Conservation (phyloP, 2,113 vertebrate species). For the Lasiurus borealis region DNA sequence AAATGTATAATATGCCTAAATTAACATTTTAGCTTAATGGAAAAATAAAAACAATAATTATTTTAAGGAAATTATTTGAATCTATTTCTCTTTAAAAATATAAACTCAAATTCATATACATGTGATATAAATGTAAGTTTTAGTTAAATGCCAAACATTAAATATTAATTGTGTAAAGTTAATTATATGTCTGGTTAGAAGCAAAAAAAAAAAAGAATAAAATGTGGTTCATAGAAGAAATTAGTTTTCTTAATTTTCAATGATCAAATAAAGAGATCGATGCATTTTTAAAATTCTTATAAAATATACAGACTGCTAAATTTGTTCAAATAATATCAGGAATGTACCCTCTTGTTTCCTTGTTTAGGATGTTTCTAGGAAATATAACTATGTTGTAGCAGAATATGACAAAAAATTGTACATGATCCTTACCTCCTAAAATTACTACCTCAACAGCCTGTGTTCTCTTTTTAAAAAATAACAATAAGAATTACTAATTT, state of each 20-base stretch:
- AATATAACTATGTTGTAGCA: not conserved
- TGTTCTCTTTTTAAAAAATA: not conserved
- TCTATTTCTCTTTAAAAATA: not conserved
- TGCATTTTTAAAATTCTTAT: not conserved
- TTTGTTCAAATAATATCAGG: not conserved
- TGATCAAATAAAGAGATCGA: not conserved
- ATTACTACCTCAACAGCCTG: not conserved
- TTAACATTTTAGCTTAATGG: not conserved
- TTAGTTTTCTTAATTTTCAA: conserved; percentile 34
- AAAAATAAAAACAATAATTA: conserved; percentile 8
- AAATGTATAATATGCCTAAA: not conserved
- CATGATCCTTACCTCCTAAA: not conserved
- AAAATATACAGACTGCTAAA: not conserved
- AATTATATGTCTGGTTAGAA: not conserved
- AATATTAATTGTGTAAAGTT: not conserved
- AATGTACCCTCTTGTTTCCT: not conserved
- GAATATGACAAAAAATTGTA: not conserved
- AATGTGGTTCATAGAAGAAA: not conserved
- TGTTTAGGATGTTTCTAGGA: not conserved
- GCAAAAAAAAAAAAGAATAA: not conserved
- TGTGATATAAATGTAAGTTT: not conserved
- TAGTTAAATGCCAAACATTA: not conserved
- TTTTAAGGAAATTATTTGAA: not conserved
- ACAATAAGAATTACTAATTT: not conserved
- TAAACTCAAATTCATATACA: conserved; percentile 20